These are phyloP conservation scores for Garrulus glandarius DNA, from an alignment of 2,797 vertebrate genomes.

Conservation along the genomic window DNA sequence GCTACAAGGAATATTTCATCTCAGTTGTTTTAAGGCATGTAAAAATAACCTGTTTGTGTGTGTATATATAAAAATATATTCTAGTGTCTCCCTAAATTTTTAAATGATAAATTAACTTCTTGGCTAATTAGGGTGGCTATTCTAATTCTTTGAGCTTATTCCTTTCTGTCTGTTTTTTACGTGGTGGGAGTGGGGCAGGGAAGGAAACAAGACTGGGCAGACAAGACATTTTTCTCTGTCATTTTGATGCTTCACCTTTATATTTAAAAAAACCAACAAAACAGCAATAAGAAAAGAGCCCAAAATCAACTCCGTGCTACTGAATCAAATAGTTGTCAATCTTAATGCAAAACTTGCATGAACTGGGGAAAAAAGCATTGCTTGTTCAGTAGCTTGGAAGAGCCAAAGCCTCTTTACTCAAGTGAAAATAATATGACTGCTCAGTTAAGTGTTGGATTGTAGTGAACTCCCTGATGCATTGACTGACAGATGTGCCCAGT, in stretches of 20 bases:
- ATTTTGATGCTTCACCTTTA: background rate
- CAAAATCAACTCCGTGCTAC: background rate
- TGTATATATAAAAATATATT: background rate
- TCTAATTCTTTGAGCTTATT: background rate
- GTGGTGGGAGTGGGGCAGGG: fast-evolving
- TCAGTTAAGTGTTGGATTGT: conserved; percentile 43
- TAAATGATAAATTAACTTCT: background rate
- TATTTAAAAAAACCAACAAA: background rate
- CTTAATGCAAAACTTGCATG: background rate
- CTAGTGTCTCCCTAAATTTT: background rate
- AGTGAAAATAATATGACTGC: conserved; percentile 42
- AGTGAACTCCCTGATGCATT: background rate
- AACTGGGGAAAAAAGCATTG: background rate
- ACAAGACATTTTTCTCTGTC: background rate
- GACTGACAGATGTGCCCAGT: conserved; percentile 18
- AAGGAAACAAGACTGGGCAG: background rate
- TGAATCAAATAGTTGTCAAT: background rate
- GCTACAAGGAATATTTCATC: background rate
- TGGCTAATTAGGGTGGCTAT: background rate
- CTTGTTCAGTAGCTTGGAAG: background rate
- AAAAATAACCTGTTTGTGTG: background rate
- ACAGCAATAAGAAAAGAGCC: background rate
- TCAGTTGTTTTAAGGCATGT: background rate
- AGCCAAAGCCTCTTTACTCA: conserved; percentile 10
- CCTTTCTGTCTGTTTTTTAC: background rate